Evolutionary conservation across 2,888 invertebrate genomes (phyloP).

Genomic region (Scrobipalpa atriplicella): DNA sequence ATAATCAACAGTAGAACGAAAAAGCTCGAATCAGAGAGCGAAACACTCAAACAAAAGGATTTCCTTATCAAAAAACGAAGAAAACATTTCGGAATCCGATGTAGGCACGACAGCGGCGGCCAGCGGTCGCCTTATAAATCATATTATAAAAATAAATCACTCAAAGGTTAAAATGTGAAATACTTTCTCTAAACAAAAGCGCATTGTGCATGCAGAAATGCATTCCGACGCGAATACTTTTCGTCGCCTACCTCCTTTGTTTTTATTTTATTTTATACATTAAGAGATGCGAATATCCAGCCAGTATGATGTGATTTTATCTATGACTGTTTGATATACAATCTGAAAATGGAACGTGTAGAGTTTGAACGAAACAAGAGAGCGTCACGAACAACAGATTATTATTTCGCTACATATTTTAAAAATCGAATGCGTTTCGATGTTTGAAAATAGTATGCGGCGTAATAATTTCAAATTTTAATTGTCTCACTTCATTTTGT

Average conservation of each 20-base stretch:
- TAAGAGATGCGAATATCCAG: conserved; percentile 44
- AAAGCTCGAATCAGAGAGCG: conserved; percentile 16
- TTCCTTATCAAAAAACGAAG: conserved; percentile 33
- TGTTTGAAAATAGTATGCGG: neutral
- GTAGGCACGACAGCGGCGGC: conserved; percentile 52
- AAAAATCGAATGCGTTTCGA: neutral
- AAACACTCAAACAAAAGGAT: conserved; percentile 34
- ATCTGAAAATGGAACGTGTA: neutral
- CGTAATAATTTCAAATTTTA: conserved; percentile 15
- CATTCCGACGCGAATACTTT: conserved; percentile 77
- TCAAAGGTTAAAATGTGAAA: conserved; percentile 77
- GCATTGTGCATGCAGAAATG: conserved; percentile 81
- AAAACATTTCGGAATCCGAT: conserved; percentile 40
- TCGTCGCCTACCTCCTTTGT: conserved; percentile 73
- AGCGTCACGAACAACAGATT: neutral
- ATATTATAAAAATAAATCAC: conserved; percentile 79
- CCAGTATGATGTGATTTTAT: conserved; percentile 3
- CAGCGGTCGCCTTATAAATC: conserved; percentile 69
- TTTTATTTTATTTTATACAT: conserved; percentile 63
- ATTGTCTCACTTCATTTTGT: conserved; percentile 35
- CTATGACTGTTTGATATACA: neutral
- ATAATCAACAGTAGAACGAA: conserved; percentile 21
- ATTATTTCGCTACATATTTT: neutral
- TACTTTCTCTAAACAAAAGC: conserved; percentile 82
- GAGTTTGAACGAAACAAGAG: neutral